Conservation (phyloP, 2,888 invertebrate genomes). For the Notodonta dromedarius region DNA sequence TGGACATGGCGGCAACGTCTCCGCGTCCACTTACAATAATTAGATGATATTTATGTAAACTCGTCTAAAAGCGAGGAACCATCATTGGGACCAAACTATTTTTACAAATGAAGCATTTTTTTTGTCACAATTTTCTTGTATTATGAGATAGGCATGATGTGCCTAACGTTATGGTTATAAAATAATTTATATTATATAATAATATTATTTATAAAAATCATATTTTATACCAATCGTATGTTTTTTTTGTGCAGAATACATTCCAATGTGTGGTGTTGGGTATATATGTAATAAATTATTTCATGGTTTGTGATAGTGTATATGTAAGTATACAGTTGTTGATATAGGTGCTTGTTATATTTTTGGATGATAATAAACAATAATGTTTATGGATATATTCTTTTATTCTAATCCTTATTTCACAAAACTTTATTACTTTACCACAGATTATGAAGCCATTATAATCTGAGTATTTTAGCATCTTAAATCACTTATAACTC, state of each 20-base stretch:
- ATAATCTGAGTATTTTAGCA: too few relatives aligned
- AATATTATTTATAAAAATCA: neutral
- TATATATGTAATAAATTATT: constrained; percentile 5
- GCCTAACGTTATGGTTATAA: neutral
- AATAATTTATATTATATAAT: neutral
- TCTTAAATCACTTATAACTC: too few relatives aligned
- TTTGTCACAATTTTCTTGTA: neutral
- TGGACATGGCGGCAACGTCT: constrained; percentile 97
- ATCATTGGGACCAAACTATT: neutral
- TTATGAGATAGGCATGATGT: neutral
- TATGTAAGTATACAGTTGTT: neutral
- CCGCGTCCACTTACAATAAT: constrained; percentile 92
- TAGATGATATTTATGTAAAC: neutral
- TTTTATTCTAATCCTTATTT: too few relatives aligned
- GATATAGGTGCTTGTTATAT: constrained; percentile 20
- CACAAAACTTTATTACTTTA: too few relatives aligned
- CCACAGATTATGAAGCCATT: too few relatives aligned
- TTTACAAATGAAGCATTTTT: neutral
- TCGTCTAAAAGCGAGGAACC: neutral
- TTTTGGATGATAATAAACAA: constrained; percentile 20
- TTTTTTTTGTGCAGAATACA: neutral
- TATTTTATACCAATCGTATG: neutral
- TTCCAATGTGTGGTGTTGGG: neutral
- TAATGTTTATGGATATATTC: neutral
- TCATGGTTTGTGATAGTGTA: constrained; percentile 2